phyloP scores from a whole-genome alignment of 1,140 invertebrate genomes.

The Orchesella cincta region DNA sequence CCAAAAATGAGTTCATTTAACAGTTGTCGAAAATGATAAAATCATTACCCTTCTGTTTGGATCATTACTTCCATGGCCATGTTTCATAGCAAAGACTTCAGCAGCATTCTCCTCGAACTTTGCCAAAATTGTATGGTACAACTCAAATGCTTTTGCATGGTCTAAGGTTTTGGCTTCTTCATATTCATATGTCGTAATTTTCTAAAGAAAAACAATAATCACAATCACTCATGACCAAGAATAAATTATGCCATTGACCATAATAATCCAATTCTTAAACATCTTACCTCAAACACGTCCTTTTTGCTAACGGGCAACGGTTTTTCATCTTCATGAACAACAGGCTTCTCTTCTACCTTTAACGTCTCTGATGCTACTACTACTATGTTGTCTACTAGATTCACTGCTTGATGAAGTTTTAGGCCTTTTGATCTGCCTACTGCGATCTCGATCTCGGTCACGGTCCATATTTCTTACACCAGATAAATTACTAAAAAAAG shows the following conservation, averaged over 20 bases:
- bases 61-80: conserved; percentile 59
- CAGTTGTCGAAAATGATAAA: conserved; percentile 42
- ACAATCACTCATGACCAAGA: too few relatives aligned
- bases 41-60: conserved; percentile 49
- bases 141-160: conserved; percentile 66
- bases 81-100: conserved; percentile 68
- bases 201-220: conserved; percentile 59
- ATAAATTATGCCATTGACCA: background rate
- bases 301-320: background rate
- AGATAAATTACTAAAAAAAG: too few relatives aligned
- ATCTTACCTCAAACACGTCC: conserved; percentile 3
- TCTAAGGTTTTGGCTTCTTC: conserved; percentile 68
- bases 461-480: conserved; percentile 8
- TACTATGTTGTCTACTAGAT: background rate
- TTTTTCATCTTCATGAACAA: conserved; percentile 12
- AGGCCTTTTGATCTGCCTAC: background rate
- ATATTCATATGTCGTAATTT: conserved; percentile 71
- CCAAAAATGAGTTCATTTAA: conserved; percentile 5
- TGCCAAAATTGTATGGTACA: conserved; percentile 70
- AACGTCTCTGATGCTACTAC: background rate
- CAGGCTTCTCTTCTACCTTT: background rate
- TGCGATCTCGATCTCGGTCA: background rate
- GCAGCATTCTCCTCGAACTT: conserved; percentile 66
- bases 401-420: conserved; percentile 1
- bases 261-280: background rate